These are phyloP conservation scores for Poeciliopsis infans DNA, from an alignment of 2,797 vertebrate genomes.

Conservation along the genomic window DNA sequence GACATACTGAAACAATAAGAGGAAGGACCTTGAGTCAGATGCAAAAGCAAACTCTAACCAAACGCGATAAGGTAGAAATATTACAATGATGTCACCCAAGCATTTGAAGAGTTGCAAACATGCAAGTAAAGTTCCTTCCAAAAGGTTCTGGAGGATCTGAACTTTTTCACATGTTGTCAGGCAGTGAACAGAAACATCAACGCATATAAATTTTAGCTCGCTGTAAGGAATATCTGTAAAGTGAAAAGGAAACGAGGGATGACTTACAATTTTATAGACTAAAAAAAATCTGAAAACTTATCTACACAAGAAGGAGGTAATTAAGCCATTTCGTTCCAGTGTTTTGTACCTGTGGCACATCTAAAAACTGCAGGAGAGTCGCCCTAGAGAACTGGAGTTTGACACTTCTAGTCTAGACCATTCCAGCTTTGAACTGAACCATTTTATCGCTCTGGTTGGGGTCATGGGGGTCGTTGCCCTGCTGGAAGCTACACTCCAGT, in stretches of 20 bases:
- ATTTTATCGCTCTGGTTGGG: background rate
- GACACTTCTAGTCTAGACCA: background rate
- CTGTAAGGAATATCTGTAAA: background rate
- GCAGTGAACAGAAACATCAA: background rate
- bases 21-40: slow-evolving; percentile 78
- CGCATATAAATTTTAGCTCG: background rate
- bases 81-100: slow-evolving; percentile 66
- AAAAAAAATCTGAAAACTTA: background rate
- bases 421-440: background rate
- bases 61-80: slow-evolving; percentile 75
- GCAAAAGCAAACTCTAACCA: slow-evolving; percentile 78
- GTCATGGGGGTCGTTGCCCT: background rate
- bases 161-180: background rate
- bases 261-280: background rate
- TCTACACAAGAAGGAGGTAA: too few relatives aligned
- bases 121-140: slow-evolving; percentile 10
- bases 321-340: too few relatives aligned
- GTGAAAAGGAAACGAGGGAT: background rate
- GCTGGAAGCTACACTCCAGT: background rate
- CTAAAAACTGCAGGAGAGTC: too few relatives aligned
- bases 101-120: slow-evolving; percentile 52
- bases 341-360: too few relatives aligned
- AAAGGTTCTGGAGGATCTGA: background rate
- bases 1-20: slow-evolving; percentile 85
- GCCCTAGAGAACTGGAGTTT: too few relatives aligned